These are phyloP conservation scores for Microplitis manilae DNA, from an alignment of 2,888 invertebrate genomes.

Conservation along the genomic window DNA sequence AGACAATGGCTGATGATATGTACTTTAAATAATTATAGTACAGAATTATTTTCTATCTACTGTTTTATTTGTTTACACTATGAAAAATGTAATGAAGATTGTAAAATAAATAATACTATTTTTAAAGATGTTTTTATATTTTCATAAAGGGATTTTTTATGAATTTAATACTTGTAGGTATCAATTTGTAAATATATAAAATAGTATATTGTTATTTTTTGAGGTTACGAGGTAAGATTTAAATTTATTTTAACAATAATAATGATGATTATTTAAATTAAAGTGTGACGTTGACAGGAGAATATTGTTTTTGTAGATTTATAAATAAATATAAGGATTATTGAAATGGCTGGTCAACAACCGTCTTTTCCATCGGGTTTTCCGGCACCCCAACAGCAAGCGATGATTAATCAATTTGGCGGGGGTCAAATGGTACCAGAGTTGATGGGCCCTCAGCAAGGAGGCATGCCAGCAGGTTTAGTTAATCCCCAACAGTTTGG, in stretches of 20 bases:
- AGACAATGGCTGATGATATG: background rate
- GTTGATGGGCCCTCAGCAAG: constrained; percentile 75
- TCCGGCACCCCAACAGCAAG: constrained; percentile 66
- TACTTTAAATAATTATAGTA: background rate
- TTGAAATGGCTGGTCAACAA: background rate
- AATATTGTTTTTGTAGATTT: background rate
- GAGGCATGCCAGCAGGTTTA: constrained; percentile 72
- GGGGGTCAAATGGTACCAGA: constrained; percentile 78
- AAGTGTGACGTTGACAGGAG: background rate
- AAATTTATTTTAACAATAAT: background rate
- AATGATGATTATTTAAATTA: background rate
- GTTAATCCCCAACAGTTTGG: constrained; percentile 73
- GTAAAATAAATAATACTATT: background rate
- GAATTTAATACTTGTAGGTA: background rate
- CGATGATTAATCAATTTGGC: constrained; percentile 79
- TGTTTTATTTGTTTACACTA: background rate
- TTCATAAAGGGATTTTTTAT: background rate
- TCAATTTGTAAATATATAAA: background rate
- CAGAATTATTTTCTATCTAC: background rate
- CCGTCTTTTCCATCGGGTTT: background rate
- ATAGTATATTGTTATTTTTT: background rate
- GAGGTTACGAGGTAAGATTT: background rate
- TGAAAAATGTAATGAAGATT: background rate
- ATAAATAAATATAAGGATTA: background rate
- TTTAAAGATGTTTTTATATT: background rate